Base-by-base conservation (phyloP, 1,140 invertebrate species). In the Dreissena polymorpha region DNA sequence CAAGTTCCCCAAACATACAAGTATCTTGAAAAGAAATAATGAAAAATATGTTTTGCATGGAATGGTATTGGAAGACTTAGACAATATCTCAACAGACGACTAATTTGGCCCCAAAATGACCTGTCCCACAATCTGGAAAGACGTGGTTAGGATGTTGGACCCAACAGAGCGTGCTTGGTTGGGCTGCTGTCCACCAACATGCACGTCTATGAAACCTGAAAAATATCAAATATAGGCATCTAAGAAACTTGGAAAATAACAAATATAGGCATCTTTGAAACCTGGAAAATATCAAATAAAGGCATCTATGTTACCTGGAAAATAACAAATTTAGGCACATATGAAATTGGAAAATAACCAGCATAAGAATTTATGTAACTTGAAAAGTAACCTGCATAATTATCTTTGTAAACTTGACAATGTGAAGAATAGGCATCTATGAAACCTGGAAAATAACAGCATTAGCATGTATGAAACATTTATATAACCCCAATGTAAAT, bases 111-210 rank as follows among this genome's bases (percentile, higher is more conserved):
- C 78, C 16, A 72, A 21, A 50, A 55, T 16, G 21, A 65, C 25
- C 23, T 70, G n/a, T 71, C 73, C 81, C 29, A 39, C 78, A 63
- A 85, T 85, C 63, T 74, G 21, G 69, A 85, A 85, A 25, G 50
- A 50, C 21, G 68, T n/a, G 21, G 69, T 29, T 23, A 92, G 64
- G 18, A 90, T 83, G 82, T 92, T 91, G 14, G 91, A 92, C 0
- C 83, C 57, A 21, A 87, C 82, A 6, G 25, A 70, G 63, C 64
- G 88, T n/a, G 83, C 83, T 83, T 92, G 91, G 50, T 82, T 75
- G 29, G 92, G 92, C 75, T 92, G 92, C 78, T 92, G 91, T 49
- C 92, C 92, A 18, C 92, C 91, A 27, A 88, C 86, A 75, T 90
- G 92, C 27, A 92, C 39, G 73, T 80, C 67, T 12, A 92, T 88